phyloP scores from a whole-genome alignment of 1,140 invertebrate genomes.

The Neodiprion virginianus region DNA sequence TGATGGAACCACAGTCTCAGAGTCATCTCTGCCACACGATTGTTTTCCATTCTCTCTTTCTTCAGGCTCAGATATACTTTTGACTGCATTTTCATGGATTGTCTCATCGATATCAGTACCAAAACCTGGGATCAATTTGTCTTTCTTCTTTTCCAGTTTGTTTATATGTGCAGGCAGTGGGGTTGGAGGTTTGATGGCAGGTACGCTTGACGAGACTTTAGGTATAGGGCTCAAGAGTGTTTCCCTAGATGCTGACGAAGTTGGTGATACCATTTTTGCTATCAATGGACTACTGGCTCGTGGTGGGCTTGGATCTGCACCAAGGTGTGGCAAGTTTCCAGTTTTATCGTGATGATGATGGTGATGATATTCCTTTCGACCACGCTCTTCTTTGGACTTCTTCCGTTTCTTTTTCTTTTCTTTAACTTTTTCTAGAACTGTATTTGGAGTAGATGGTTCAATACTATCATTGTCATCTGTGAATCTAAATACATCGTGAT shows the following conservation, averaged over 20 bases:
- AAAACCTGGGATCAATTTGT: slow-evolving; percentile 75
- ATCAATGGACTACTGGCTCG: slow-evolving; percentile 54
- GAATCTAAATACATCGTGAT: slow-evolving; percentile 66
- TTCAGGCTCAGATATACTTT: slow-evolving; percentile 72
- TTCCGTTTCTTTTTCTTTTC: slow-evolving; percentile 86
- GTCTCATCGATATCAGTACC: slow-evolving; percentile 72
- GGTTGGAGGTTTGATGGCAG: slow-evolving; percentile 53
- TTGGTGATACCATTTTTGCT: slow-evolving; percentile 52
- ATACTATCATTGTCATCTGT: slow-evolving; percentile 69
- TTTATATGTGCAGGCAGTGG: slow-evolving; percentile 31
- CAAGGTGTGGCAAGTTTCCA: slow-evolving; percentile 51
- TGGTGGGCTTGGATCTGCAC: slow-evolving; percentile 52
- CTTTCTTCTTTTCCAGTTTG: slow-evolving; percentile 63
- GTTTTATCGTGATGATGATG: slow-evolving; percentile 50
- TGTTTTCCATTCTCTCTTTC: slow-evolving; percentile 57
- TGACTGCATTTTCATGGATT: slow-evolving; percentile 81
- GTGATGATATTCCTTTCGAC: slow-evolving; percentile 72
- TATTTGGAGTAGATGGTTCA: slow-evolving; percentile 52
- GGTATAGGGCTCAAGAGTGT: slow-evolving; percentile 66
- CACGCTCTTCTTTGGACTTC: slow-evolving; percentile 79
- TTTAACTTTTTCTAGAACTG: slow-evolving; percentile 63
- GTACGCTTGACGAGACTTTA: slow-evolving; percentile 58
- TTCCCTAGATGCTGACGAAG: slow-evolving; percentile 57
- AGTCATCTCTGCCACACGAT: slow-evolving; percentile 48
- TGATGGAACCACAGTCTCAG: slow-evolving; percentile 42